Conservation (phyloP, 2,797 vertebrate species). For the Discoglossus pictus region DNA sequence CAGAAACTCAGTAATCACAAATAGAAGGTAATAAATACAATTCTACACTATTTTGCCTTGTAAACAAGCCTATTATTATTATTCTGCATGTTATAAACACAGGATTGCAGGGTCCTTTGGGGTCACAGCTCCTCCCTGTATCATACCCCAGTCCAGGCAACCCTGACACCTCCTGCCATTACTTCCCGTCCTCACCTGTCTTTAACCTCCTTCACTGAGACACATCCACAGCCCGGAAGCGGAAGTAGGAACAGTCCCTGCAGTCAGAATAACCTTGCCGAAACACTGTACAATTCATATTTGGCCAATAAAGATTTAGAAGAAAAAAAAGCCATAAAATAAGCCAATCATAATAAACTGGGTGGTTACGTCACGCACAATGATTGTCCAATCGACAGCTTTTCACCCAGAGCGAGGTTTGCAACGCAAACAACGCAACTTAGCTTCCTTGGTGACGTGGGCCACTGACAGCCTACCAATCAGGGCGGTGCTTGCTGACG, state of each 20-base stretch:
- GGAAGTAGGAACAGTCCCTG: conserved; percentile 6
- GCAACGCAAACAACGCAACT: conserved; percentile 29
- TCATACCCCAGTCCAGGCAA: background rate
- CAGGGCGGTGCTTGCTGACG: conserved; percentile 42
- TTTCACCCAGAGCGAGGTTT: conserved; percentile 9
- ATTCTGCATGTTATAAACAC: too few relatives aligned
- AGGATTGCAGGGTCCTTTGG: too few relatives aligned
- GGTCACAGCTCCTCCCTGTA: too few relatives aligned
- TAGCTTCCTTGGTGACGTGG: conserved; percentile 30
- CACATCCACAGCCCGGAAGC: conserved; percentile 4
- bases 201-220: background rate
- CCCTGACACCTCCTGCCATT: too few relatives aligned
- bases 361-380: background rate
- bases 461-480: conserved; percentile 22
- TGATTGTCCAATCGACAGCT: background rate
- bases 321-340: background rate
- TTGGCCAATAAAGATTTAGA: conserved; percentile 34
- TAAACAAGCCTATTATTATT: too few relatives aligned
- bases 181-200: conserved; percentile 19
- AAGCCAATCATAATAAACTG: background rate
- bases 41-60: too few relatives aligned
- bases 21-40: too few relatives aligned
- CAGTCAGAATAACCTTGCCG: conserved; percentile 38
- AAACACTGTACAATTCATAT: background rate
- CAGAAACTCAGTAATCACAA: too few relatives aligned